phyloP scores from a whole-genome alignment of 2,113 vertebrate genomes.

The Triplophysa dalaica region DNA sequence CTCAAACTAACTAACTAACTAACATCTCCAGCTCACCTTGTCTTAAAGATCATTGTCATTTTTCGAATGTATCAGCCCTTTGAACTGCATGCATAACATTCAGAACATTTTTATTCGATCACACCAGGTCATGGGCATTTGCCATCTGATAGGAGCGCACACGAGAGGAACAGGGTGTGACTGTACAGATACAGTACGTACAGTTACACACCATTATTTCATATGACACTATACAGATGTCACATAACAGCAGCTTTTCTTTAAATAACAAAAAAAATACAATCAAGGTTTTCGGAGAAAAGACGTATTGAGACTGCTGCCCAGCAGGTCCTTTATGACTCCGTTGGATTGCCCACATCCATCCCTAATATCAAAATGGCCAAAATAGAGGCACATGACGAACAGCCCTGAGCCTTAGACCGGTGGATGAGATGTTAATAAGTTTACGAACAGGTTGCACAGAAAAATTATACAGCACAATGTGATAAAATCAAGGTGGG shows the following conservation, averaged over 20 bases:
- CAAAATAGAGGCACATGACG: slow-evolving; percentile 41
- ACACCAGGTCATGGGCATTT: background rate
- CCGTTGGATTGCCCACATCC: slow-evolving; percentile 1
- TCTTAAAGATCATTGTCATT: background rate
- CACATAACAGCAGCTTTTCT: no score
- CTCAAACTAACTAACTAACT: background rate
- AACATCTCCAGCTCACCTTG: background rate
- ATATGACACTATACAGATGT: background rate
- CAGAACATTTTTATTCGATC: slow-evolving; percentile 15
- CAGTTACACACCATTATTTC: slow-evolving; percentile 23
- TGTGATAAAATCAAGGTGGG: background rate
- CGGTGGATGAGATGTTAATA: slow-evolving; percentile 12
- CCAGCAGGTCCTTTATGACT: background rate
- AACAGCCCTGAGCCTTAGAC: slow-evolving; percentile 20
- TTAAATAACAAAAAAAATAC: no score
- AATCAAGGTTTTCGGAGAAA: background rate
- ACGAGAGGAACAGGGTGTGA: no score
- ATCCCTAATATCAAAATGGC: slow-evolving; percentile 28
- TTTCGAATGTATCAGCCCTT: background rate
- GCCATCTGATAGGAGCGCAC: background rate
- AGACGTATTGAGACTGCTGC: background rate
- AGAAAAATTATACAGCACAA: slow-evolving; percentile 37
- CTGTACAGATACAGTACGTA: background rate
- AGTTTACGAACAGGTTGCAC: slow-evolving; percentile 14
- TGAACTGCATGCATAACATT: background rate